Percentiles rank a stretch among this genome's conserved stretches.
Evolutionary conservation across 2,113 vertebrate genomes (phyloP).

Genomic region (Fukomys damarensis): DNA sequence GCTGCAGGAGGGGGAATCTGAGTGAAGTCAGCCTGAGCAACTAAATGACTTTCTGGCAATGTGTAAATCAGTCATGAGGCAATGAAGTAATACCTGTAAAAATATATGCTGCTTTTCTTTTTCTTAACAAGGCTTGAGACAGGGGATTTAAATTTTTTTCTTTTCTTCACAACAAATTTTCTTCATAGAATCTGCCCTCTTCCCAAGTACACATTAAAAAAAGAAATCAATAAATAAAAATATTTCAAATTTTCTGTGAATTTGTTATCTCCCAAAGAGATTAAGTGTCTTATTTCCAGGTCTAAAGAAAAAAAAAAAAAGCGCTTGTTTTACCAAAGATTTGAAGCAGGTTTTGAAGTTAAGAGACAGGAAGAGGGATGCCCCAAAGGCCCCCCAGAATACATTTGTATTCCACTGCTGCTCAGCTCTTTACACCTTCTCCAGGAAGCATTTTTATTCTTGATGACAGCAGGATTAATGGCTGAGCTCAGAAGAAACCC

Average conservation of each 20-base stretch:
- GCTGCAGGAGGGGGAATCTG: neutral
- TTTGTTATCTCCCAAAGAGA: slow-evolving; percentile 23
- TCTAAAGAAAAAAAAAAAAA: slow-evolving; percentile 44
- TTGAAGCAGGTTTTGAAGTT: neutral
- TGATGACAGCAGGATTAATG: slow-evolving; percentile 62
- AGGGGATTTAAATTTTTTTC: neutral
- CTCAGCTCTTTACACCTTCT: neutral
- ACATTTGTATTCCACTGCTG: neutral
- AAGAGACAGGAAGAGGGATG: neutral
- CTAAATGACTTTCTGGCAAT: neutral
- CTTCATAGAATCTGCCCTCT: slow-evolving; percentile 10
- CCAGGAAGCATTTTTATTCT: slow-evolving; percentile 44
- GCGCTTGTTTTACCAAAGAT: neutral
- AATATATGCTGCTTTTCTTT: neutral
- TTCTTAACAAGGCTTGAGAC: neutral
- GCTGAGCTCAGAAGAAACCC: slow-evolving; percentile 44
- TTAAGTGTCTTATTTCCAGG: slow-evolving; percentile 11
- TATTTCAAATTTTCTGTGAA: neutral
- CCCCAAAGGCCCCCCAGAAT: neutral
- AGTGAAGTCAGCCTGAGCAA: neutral
- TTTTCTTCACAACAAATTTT: slow-evolving; percentile 26
- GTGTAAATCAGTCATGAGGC: neutral
- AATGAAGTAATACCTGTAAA: neutral
- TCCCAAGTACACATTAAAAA: neutral
- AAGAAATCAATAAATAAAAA: slow-evolving; percentile 48